phyloP scores from a whole-genome alignment of 2,113 vertebrate genomes.

The Platichthys stellatus region DNA sequence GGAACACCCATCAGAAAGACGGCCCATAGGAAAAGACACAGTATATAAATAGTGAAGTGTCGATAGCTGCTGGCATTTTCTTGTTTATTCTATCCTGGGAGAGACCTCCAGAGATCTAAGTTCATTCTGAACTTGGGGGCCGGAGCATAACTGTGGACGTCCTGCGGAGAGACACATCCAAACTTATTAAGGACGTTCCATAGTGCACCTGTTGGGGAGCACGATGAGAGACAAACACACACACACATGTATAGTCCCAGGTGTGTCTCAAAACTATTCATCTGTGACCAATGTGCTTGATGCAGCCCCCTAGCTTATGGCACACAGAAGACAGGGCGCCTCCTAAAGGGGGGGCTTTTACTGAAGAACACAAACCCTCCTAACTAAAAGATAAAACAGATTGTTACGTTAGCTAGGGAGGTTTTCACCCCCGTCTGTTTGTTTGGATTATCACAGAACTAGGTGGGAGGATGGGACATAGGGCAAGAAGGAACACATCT shows the following conservation, averaged over 20 bases:
- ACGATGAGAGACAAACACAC: not conserved
- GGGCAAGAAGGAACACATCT: too few species aligned
- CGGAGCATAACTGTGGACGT: too few species aligned
- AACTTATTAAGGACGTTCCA: not conserved
- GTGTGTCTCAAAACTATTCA: not conserved
- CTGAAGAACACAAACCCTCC: too few species aligned
- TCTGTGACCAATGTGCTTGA: too few species aligned
- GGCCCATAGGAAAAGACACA: constrained; percentile 49
- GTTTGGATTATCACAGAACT: not conserved
- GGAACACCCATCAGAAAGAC: constrained; percentile 62
- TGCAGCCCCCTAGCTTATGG: too few species aligned
- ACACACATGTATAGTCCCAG: not conserved
- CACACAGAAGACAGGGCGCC: too few species aligned
- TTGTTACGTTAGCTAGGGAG: too few species aligned
- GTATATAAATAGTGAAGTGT: constrained; percentile 26
- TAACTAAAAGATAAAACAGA: too few species aligned
- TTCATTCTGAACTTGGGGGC: not conserved
- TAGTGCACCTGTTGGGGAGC: not conserved
- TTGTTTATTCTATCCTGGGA: not conserved
- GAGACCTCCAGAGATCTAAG: not conserved
- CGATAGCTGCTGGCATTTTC: constrained; percentile 25
- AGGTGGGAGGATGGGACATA: too few species aligned
- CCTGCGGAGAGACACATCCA: too few species aligned
- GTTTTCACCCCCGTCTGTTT: too few species aligned
- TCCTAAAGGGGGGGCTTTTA: too few species aligned